A percentile compares a stretch with the other conserved stretches of the same genome.
phyloP scores from a whole-genome alignment of 2,797 vertebrate genomes.

The Ciconia nigra region DNA sequence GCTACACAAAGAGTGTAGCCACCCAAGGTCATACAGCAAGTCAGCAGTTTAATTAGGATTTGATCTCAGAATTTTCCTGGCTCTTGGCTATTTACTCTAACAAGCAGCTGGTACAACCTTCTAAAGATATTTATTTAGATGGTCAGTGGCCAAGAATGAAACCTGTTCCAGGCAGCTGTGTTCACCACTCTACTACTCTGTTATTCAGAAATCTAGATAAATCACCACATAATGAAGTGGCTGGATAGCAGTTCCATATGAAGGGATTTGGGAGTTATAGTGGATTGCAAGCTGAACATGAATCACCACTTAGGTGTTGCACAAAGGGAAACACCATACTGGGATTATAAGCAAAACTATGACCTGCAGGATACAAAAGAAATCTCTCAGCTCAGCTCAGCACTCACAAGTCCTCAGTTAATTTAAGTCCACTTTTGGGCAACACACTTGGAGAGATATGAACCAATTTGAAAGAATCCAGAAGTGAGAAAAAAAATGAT shows the following conservation, averaged over 20 bases:
- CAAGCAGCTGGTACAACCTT: slow-evolving; percentile 17
- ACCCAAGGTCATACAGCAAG: slow-evolving; percentile 35
- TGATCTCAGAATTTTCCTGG: slow-evolving; percentile 30
- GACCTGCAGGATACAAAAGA: not conserved
- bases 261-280: not conserved
- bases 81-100: slow-evolving; percentile 24
- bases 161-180: slow-evolving; percentile 24
- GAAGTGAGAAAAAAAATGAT: not conserved
- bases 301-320: not conserved
- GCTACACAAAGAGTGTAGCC: not conserved
- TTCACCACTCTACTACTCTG: not conserved
- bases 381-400: not conserved
- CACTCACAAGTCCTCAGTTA: not conserved
- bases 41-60: slow-evolving; percentile 59
- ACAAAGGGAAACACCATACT: not conserved
- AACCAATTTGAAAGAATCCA: not conserved
- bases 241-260: not conserved
- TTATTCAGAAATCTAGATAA: not conserved
- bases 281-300: not conserved
- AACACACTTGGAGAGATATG: not conserved
- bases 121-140: slow-evolving; percentile 15
- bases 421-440: slow-evolving; percentile 14
- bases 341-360: slow-evolving; percentile 4
- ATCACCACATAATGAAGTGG: not conserved
- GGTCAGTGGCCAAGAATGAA: slow-evolving; percentile 26